A percentile compares a stretch with the other conserved stretches of the same genome.
phyloP scores from a whole-genome alignment of 2,113 vertebrate species.

The Trematomus loennbergii region DNA sequence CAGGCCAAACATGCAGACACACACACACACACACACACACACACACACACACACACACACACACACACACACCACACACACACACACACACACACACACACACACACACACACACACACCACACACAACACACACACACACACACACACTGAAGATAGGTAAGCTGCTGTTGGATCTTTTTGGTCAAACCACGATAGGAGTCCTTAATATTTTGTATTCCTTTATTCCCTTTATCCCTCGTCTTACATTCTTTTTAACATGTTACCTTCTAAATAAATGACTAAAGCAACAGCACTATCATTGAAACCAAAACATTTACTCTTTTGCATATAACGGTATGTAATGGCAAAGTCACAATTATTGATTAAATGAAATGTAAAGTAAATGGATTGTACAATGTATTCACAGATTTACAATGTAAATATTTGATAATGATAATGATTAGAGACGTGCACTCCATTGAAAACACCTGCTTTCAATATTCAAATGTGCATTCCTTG shows the following conservation, averaged over 20 bases:
- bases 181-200: slow-evolving; percentile 47
- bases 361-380: no score
- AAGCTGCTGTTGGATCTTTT: slow-evolving; percentile 53
- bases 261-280: not conserved
- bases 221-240: not conserved
- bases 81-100: no score
- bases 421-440: no score
- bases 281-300: not conserved
- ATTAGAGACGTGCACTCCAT: not conserved
- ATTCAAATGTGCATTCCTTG: not conserved
- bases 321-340: not conserved
- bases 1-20: slow-evolving; percentile 28
- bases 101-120: no score
- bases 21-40: slow-evolving; percentile 10
- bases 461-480: not conserved
- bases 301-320: not conserved
- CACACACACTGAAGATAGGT: slow-evolving; percentile 10
- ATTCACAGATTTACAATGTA: no score
- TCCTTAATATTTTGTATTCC: slow-evolving; percentile 13
- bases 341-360: no score
- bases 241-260: not conserved
- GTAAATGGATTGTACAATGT: no score
- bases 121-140: no score
- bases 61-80: slow-evolving; percentile 24
- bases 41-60: slow-evolving; percentile 23